Evolutionary conservation across 2,113 vertebrate species (phyloP), one percentile per base, ranked within the genome.

Genomic region (Catharus bicknelli): DNA sequence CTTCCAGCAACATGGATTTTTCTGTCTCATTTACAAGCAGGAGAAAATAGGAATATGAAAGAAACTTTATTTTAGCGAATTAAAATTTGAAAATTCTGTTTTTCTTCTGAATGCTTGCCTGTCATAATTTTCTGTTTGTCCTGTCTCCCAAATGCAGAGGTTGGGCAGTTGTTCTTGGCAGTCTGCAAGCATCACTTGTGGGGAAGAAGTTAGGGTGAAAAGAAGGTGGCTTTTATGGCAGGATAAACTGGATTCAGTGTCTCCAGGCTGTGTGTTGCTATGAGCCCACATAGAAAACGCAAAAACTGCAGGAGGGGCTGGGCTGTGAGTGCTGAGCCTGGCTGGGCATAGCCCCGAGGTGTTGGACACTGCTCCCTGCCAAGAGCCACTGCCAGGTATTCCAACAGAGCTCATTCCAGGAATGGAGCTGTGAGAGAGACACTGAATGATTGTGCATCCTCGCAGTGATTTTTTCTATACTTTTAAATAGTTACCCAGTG

Each of bases 361-460:
- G 58, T 34, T 55, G 83, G 90, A 50, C 85, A 23, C 2, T 54
- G 75, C 83, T 90, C 57, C 85, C 62, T 93, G 93, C 94, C 82
- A 90, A 32, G 36, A 27, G 9, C 62, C 5, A 83, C 57, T 40
- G 58, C 81, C 83, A 15, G 12, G 81, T 45, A 38, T 91, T 91
- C 85, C 93, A 36, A 64, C 5, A 13, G 58, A 29, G 74, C 50
- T 91, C 83, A 23, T 67, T 51, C 91, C 83, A 77, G 83, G 72
- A 86, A 64, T 42, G 83, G 68, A 51, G 89, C 63, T 73, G 58
- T 43, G 18, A 61, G 64, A 2, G 21, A 91, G 66, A 17, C 7
- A 5, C 64, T 66, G 1, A 38, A 38, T 36, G 84, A 51, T 8
- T 26, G 50, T 83, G 66, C 9, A 1, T 83, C 66, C 63, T 89